Percentiles rank a stretch among this genome's conserved stretches.
These are phyloP conservation scores for Uria aalge DNA, from an alignment of 2,113 vertebrate genomes.

Conservation along the genomic window DNA sequence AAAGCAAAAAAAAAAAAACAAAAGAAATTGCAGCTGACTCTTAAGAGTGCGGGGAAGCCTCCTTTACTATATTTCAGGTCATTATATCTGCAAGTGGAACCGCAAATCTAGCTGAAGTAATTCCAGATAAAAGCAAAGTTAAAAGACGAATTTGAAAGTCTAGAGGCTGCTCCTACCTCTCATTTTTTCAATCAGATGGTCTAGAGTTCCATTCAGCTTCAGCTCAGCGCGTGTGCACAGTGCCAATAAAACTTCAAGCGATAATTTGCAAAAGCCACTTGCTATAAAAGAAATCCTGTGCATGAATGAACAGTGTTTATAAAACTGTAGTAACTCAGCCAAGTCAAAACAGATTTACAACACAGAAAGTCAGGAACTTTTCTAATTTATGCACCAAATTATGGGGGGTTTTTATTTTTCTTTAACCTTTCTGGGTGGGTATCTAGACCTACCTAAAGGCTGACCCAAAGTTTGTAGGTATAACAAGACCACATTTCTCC, in stretches of 20 bases:
- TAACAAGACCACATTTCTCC: neutral
- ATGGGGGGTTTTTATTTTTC: neutral
- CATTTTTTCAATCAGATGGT: neutral
- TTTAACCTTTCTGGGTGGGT: neutral
- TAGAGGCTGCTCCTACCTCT: neutral
- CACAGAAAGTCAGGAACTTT: neutral
- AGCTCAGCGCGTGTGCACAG: neutral
- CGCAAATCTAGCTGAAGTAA: neutral
- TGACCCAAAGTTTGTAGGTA: neutral
- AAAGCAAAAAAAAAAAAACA: neutral
- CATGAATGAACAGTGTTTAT: neutral
- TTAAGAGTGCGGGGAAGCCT: neutral
- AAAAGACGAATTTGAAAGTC: neutral
- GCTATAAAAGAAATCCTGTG: neutral
- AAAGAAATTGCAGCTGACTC: neutral
- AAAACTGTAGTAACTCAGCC: neutral
- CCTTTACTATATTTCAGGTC: neutral
- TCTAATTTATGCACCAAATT: neutral
- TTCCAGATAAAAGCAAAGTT: conserved; percentile 8
- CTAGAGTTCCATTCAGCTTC: neutral
- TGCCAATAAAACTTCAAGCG: neutral
- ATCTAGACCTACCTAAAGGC: neutral
- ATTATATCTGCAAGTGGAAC: neutral
- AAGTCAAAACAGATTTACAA: conserved; percentile 8
- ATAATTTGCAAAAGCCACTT: conserved; percentile 25